Evolutionary conservation across 2,797 vertebrate genomes (phyloP), one percentile per base, ranked within the genome.

Genomic region (Euthynnus affinis): DNA sequence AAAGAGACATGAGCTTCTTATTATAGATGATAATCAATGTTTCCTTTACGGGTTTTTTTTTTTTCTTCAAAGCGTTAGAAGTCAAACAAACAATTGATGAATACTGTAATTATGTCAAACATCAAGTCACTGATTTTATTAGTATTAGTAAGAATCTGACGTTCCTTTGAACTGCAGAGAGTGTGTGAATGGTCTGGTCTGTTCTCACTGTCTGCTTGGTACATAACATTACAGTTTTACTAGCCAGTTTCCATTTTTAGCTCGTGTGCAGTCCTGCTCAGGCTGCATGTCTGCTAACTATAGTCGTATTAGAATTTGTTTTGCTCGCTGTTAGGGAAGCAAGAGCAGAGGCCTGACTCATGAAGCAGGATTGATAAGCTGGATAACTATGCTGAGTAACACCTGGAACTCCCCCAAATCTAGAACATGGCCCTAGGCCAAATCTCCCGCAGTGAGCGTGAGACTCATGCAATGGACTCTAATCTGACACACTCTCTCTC

Each of bases 331-430:
- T 76, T 68, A 87, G 78, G 60, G 70, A 79, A 71, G 60, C 53
- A 18, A 42, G 65, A 74, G 52, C 62, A 42, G 59, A 77, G 51
- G 53, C 68, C 76, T 74, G 65, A 83, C 61, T 88, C 80, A 76
- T 64, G 81, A 81, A 89, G 82, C 53, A 61, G 81, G 80, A 87
- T 92, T 91, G 89, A 93, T 91, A 88, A 88, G 51, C 82, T 85
- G 87, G 82, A 87, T 88, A 88, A 82, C 83, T 76, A 71, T 70
- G 86, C 89, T 80, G 87, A 86, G 80, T 86, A 89, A 91, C 90
- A 92, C 90, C 88, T 93, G 89, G 90, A 91, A 92, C 87, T 83
- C 74, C 81, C 87, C 86, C 88, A 93, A 91, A 93, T 91, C 87
- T 88, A 84, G 82, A 89, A 82, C 84, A 61, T 89, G 90, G 91